Base-by-base conservation (phyloP, 2,797 vertebrate genomes). In the Podarcis siculus region DNA sequence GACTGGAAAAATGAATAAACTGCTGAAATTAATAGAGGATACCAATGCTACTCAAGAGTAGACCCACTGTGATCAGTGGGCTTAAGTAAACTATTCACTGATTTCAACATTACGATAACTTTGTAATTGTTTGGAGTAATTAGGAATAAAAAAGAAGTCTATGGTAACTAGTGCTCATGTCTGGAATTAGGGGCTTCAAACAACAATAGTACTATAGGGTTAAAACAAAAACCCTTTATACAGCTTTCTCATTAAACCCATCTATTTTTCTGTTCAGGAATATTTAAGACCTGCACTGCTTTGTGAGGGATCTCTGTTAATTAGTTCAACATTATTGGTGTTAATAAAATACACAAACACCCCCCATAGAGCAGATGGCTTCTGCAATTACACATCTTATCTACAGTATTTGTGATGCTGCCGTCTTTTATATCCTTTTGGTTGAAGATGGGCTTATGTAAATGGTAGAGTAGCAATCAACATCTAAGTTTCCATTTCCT, bases 361-460 rank as follows among this genome's bases (percentile, higher is more conserved):
- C 83, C 25, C 39, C 77, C 30, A 85, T 45, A 89, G 13, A 94
- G 87, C 95, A 95, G 95, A 96, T 95, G 92, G 89, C 39, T 93
- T 92, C 82, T 92, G 86, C 85, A 94, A 72, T 84, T 88, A 32
- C 0, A 82, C 45, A 91, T 89, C 88, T 35, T 83, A 94, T 17
- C 77, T 80, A 66, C 1, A 82, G n/a, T 77, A 79, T 83, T 89
- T 79, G 79, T 90, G 61, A 75, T 89, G 81, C 67, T 91, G 79
- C 76, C 71, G n/a, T 49, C 78, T 81, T 86, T 86, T 67, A 69
- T 67, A 49, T n/a, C 66, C 64, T 61, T 89, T 86, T 87, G 89
- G 90, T 91, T 88, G 83, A 89, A 89, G 90, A 92, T 55, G 79
- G 79, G 78, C 86, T 89, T 87, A 32, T 87, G 49, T 91, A 87